Evolutionary conservation across 2,888 invertebrate genomes (phyloP).

Genomic region (Cheilosia impressa): DNA sequence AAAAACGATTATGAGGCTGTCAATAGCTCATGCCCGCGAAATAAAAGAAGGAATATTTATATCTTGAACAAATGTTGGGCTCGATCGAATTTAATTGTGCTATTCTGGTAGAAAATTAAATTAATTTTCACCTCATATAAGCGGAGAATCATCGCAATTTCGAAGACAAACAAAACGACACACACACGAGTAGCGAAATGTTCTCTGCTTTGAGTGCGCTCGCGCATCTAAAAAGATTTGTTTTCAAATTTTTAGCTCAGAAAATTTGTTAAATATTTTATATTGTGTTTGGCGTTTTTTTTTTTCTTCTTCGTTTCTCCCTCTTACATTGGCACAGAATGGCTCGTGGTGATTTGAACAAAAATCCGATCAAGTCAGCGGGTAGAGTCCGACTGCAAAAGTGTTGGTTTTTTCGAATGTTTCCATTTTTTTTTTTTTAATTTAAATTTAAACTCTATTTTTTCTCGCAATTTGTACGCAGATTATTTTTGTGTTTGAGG

Average conservation of each 20-base stretch:
- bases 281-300: conserved; percentile 13
- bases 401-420: conserved; percentile 35
- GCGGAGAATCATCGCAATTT: conserved; percentile 31
- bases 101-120: conserved; percentile 52
- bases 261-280: conserved; percentile 50
- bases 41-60: neutral
- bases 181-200: neutral
- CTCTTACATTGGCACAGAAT: conserved; percentile 8
- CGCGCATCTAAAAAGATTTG: conserved; percentile 42
- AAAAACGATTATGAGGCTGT: neutral
- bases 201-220: conserved; percentile 24
- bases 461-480: conserved; percentile 21
- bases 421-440: conserved; percentile 17
- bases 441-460: conserved; percentile 29
- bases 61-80: conserved; percentile 13
- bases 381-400: conserved; percentile 32
- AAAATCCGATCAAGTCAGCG: conserved; percentile 13
- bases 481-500: conserved; percentile 48
- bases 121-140: conserved; percentile 42
- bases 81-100: conserved; percentile 28
- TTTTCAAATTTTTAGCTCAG: conserved; percentile 19
- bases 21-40: neutral
- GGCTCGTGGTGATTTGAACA: conserved; percentile 12
- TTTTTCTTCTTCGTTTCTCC: neutral
- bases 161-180: neutral